Base-by-base conservation (phyloP, 2,797 vertebrate genomes). In the Myotis vivesi region DNA sequence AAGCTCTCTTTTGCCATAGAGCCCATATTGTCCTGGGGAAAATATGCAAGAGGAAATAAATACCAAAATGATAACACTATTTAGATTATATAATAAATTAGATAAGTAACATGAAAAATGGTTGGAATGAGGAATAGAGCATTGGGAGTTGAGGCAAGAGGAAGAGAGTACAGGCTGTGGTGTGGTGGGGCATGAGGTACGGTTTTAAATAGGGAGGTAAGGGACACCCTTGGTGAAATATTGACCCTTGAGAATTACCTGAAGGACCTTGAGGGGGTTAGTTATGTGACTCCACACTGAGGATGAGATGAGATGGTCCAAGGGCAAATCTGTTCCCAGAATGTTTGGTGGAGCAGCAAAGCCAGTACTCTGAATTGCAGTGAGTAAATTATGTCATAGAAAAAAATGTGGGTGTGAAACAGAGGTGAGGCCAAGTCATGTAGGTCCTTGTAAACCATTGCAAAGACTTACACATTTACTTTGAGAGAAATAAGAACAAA, bases 241-340 rank as follows among this genome's bases (percentile, higher is more conserved):
- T 6, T 16, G 11, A 33, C 51, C 57, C 79, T 64, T 59, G 11
- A 51, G 17, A 55, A 66, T 10, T 8, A 25, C 16, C 23, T 25
- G 49, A 38, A 91, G 33, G 17, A 41, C 5, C 5, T 36, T n/a
- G 30, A 38, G 6, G 8, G 2, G 33, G 16, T 55, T 1, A 64
- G 15, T 41, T 44, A 0, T 1, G 5, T 1, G 25, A 46, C 6
- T 51, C 38, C 2, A 28, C 12, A 3, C 4, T 46, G n/a, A 75
- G 17, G 28, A 1, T 33, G 22, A 68, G 2, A 17, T 36, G 22
- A n/a, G 28, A n/a, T 0, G 1, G 5, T 55, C 13, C 46, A 66
- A 15, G 16, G 25, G 22, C 38, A 87, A n/a, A 10, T 64, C 15
- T 5, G 11, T 23, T 25, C 6, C 46, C 55, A 19, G 23, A 4